A percentile compares a stretch with the other conserved stretches of the same genome.
These are phyloP conservation scores for Hoplias malabaricus DNA, from an alignment of 2,113 vertebrate genomes.

Conservation along the genomic window DNA sequence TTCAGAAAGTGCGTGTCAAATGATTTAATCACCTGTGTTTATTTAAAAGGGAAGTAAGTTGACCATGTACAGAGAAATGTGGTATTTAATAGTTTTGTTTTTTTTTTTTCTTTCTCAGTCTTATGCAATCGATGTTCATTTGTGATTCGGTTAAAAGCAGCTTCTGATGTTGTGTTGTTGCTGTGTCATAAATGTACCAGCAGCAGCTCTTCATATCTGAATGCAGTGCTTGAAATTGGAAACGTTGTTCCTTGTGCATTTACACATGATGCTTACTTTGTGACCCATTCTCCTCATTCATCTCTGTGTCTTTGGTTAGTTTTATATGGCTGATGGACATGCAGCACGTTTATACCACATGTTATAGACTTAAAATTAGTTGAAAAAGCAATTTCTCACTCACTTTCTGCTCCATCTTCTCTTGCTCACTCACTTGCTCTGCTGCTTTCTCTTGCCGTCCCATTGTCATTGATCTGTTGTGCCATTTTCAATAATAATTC, in stretches of 20 bases:
- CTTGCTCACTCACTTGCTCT: background rate
- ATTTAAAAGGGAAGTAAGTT: background rate
- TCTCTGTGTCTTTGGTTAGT: background rate
- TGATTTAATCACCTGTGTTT: slow-evolving; percentile 23
- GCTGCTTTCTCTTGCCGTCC: background rate
- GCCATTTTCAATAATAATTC: slow-evolving; percentile 11
- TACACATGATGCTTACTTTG: background rate
- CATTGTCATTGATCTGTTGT: background rate
- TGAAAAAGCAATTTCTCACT: too few relatives aligned
- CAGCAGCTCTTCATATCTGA: background rate
- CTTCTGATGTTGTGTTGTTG: background rate
- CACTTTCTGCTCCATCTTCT: background rate
- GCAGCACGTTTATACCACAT: too few relatives aligned
- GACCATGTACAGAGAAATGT: background rate
- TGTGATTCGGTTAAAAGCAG: background rate
- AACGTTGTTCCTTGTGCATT: background rate
- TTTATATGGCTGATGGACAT: background rate
- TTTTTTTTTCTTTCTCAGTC: too few relatives aligned
- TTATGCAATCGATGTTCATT: background rate
- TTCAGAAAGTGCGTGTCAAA: background rate
- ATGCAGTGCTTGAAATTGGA: background rate
- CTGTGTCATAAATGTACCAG: background rate
- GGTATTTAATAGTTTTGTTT: too few relatives aligned
- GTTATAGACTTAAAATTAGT: too few relatives aligned
- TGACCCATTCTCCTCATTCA: background rate